phyloP scores from a whole-genome alignment of 2,888 invertebrate genomes.

The Drosophila flavopinicola region DNA sequence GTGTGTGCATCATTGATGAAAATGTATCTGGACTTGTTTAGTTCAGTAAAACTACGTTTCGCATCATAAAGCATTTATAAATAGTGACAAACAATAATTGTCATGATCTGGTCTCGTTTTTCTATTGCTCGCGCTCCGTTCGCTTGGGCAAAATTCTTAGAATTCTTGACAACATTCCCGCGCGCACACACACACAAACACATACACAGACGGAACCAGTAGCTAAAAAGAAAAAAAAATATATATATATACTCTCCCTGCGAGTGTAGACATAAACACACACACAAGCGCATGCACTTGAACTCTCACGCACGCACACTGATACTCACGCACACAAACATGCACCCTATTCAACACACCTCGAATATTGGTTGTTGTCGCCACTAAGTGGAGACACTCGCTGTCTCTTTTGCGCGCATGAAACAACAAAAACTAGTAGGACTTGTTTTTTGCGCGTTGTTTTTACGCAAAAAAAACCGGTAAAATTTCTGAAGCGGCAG shows the following conservation, averaged over 20 bases:
- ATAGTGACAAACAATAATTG: constrained; percentile 32
- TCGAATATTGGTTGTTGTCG: constrained; percentile 65
- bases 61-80: constrained; percentile 10
- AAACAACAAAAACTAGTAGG: constrained; percentile 66
- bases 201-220: constrained; percentile 20
- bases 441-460: constrained; percentile 71
- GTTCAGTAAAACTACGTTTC: constrained; percentile 8
- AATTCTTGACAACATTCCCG: constrained; percentile 82
- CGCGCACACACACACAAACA: constrained; percentile 53
- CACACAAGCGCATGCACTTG: constrained; percentile 60
- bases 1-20: constrained; percentile 17
- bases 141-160: constrained; percentile 75
- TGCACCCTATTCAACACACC: constrained; percentile 60
- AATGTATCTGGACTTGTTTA: constrained; percentile 7
- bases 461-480: constrained; percentile 76
- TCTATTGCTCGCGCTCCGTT: constrained; percentile 40
- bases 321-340: constrained; percentile 34
- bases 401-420: constrained; percentile 42
- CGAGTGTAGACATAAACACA: constrained; percentile 59
- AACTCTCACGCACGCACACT: constrained; percentile 63
- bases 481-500: constrained; percentile 65
- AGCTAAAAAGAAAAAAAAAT: constrained; percentile 30
- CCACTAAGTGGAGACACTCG: constrained; percentile 55
- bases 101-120: constrained; percentile 38
- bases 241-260: constrained; percentile 41